These are phyloP conservation scores for Coenonympha arcania DNA, from an alignment of 2,888 invertebrate genomes.

Conservation along the genomic window DNA sequence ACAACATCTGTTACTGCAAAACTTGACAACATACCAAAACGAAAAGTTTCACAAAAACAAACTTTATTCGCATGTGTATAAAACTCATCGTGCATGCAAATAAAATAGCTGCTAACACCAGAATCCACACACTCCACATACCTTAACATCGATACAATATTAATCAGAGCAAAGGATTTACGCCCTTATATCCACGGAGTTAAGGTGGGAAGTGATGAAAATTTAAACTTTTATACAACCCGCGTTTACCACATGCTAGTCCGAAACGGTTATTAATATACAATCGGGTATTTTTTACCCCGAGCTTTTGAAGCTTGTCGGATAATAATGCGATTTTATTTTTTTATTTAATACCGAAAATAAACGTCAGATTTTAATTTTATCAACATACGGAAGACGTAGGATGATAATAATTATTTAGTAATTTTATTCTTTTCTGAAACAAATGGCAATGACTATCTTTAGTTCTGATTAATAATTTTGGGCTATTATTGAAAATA, in stretches of 20 bases:
- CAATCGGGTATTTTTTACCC: conserved; percentile 29
- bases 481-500: too few relatives aligned
- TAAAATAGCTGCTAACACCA: conserved; percentile 4
- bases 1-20: conserved; percentile 59
- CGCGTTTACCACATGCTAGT: conserved; percentile 31
- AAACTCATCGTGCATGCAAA: conserved; percentile 11
- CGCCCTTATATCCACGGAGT: conserved; percentile 10
- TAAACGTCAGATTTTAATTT: background rate
- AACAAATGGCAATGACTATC: too few relatives aligned
- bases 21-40: conserved; percentile 26
- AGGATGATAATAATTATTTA: background rate
- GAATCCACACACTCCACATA: conserved; percentile 35
- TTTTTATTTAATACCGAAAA: conserved; percentile 8
- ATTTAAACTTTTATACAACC: conserved; percentile 22
- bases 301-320: conserved; percentile 18
- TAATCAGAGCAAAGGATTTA: conserved; percentile 11
- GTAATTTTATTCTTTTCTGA: background rate
- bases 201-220: conserved; percentile 7
- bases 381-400: background rate
- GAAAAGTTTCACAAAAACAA: conserved; percentile 1
- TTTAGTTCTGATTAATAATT: too few relatives aligned
- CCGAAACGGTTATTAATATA: conserved; percentile 34
- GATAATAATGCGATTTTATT: conserved; percentile 13
- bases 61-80: conserved; percentile 15
- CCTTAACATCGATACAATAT: conserved; percentile 23